A percentile compares a stretch with the other conserved stretches of the same genome.
Conservation (phyloP, 2,888 invertebrate genomes). For the Drosophila incognita region DNA sequence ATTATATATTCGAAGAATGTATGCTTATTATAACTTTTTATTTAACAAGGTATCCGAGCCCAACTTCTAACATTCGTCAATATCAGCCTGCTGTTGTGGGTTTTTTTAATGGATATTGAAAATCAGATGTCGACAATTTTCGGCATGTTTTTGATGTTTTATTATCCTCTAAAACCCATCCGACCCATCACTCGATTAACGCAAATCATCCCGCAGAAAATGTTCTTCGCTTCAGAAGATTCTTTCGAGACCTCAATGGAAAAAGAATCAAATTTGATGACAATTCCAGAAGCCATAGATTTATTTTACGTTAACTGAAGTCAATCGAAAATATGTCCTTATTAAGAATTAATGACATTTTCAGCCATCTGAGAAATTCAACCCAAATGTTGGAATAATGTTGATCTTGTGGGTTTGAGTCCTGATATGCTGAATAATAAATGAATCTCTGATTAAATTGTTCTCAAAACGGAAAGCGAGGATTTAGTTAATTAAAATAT, state of each 20-base stretch:
- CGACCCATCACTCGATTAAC: background rate
- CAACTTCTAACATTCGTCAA: background rate
- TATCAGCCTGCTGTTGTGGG: background rate
- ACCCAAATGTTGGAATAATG: background rate
- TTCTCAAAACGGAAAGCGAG: background rate
- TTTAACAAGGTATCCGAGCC: background rate
- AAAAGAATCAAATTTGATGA: background rate
- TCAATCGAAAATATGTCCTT: background rate
- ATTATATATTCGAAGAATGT: background rate
- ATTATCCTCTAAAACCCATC: background rate
- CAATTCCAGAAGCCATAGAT: background rate
- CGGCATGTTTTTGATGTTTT: background rate
- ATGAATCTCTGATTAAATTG: background rate
- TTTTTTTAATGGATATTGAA: background rate
- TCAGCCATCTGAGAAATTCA: background rate
- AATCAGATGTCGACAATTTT: background rate
- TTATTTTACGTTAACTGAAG: background rate
- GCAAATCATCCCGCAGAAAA: background rate
- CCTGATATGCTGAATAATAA: background rate
- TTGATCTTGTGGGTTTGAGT: background rate
- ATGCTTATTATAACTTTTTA: background rate
- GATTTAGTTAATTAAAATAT: background rate
- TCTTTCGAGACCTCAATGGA: no score
- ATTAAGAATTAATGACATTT: background rate
- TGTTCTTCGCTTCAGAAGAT: background rate